A percentile compares a stretch with the other conserved stretches of the same genome.
phyloP scores from a whole-genome alignment of 2,888 invertebrate genomes.

The Leucania comma region DNA sequence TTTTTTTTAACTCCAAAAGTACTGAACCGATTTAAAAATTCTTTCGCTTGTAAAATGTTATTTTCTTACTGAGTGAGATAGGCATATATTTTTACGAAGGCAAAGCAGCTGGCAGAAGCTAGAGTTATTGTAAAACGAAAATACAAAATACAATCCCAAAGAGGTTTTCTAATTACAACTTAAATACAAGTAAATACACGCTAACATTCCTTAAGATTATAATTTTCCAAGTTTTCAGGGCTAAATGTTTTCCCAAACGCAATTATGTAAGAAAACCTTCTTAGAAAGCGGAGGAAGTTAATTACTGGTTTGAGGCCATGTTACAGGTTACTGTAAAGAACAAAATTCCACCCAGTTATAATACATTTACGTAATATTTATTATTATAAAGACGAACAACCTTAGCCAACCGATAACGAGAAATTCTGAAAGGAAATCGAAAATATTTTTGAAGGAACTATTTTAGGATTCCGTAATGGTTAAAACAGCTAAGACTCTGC shows the following conservation, averaged over 20 bases:
- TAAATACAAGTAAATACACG: constrained; percentile 21
- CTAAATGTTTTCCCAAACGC: constrained; percentile 54
- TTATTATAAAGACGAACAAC: constrained; percentile 19
- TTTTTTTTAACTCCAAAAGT: no score
- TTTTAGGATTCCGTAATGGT: background rate
- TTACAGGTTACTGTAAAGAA: constrained; percentile 45
- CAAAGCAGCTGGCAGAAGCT: no score
- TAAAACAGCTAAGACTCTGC: no score
- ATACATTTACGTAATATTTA: constrained; percentile 7
- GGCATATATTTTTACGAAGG: no score
- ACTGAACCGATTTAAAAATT: no score
- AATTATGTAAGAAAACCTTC: constrained; percentile 63
- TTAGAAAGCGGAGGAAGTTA: constrained; percentile 49
- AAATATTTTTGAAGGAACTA: background rate
- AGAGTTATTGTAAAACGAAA: background rate
- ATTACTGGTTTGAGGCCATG: constrained; percentile 57
- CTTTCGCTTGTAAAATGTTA: no score
- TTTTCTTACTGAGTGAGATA: no score
- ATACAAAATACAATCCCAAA: constrained; percentile 1
- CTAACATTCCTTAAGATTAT: constrained; percentile 38
- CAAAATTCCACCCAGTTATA: constrained; percentile 24
- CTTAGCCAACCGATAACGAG: background rate
- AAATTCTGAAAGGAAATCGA: background rate
- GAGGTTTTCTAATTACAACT: constrained; percentile 5
- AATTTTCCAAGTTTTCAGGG: constrained; percentile 39